Evolutionary conservation across 2,888 invertebrate genomes (phyloP).

Genomic region (Eupithecia vulgata): DNA sequence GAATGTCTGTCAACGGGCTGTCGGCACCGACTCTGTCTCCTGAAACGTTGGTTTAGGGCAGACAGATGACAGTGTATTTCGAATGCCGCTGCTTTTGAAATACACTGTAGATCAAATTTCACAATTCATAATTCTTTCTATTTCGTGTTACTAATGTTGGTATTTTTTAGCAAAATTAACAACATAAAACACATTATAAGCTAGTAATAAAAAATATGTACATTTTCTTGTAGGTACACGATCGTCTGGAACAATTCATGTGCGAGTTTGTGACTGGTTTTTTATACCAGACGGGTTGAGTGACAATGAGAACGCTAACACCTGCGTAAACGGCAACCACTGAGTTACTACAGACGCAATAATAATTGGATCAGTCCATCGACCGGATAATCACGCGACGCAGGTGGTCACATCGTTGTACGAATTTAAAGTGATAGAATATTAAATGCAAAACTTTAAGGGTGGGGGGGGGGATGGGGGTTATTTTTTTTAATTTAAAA

Average conservation of each 20-base stretch:
- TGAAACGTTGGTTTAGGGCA: too few species aligned
- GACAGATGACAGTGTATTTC: too few species aligned
- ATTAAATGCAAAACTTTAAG: background rate
- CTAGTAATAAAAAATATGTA: background rate
- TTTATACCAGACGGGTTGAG: background rate
- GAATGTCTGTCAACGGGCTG: too few species aligned
- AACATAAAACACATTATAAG: background rate
- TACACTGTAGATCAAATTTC: too few species aligned
- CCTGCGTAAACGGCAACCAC: constrained; percentile 25
- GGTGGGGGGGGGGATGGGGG: too few species aligned
- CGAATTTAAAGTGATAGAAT: background rate
- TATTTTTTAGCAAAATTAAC: too few species aligned
- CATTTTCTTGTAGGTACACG: background rate
- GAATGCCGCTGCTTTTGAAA: too few species aligned
- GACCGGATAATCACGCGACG: constrained; percentile 13
- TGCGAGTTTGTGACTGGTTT: background rate
- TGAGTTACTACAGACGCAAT: constrained; percentile 12
- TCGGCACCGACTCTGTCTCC: too few species aligned
- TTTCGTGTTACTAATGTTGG: too few species aligned
- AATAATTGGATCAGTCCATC: constrained; percentile 31
- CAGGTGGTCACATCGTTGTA: constrained; percentile 20
- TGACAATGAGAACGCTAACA: constrained; percentile 14
- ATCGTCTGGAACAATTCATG: background rate
- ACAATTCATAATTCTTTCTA: too few species aligned
- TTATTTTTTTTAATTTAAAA: too few species aligned